A percentile compares a stretch with the other conserved stretches of the same genome.
Evolutionary conservation across 2,113 vertebrate genomes (phyloP).

Genomic region (Sceloporus tristichus): DNA sequence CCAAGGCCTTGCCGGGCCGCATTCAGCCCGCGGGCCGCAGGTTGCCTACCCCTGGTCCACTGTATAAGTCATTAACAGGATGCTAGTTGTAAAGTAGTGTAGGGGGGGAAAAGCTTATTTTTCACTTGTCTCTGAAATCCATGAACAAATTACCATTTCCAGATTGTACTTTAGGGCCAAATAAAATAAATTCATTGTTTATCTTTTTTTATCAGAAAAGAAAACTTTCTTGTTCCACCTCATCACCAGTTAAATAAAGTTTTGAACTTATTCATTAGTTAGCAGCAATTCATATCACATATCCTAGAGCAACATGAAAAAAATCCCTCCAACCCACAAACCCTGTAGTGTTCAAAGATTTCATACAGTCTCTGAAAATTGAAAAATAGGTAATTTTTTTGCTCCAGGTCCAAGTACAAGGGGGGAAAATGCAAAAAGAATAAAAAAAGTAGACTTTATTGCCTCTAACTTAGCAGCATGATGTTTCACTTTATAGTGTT

Average conservation of each 20-base stretch:
- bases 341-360: neutral
- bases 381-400: conserved; percentile 50
- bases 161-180: neutral
- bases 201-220: neutral
- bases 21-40: too few species aligned
- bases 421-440: conserved; percentile 57
- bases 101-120: neutral
- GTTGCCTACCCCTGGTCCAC: too few species aligned
- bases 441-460: conserved; percentile 64
- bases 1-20: too few species aligned
- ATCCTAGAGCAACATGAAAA: neutral
- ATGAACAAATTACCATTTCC: neutral
- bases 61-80: too few species aligned
- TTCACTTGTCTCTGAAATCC: neutral
- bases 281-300: conserved; percentile 36
- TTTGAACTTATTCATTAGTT: neutral
- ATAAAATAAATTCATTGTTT: conserved; percentile 19
- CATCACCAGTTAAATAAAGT: conserved; percentile 11
- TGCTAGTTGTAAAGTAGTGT: neutral
- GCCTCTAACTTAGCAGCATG: conserved; percentile 54
- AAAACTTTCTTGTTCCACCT: conserved; percentile 35
- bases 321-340: neutral
- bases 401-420: conserved; percentile 32
- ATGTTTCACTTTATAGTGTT: conserved; percentile 70
- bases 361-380: conserved; percentile 35